Conservation (phyloP, 2,113 vertebrate genomes). For the Globicephala melas region DNA sequence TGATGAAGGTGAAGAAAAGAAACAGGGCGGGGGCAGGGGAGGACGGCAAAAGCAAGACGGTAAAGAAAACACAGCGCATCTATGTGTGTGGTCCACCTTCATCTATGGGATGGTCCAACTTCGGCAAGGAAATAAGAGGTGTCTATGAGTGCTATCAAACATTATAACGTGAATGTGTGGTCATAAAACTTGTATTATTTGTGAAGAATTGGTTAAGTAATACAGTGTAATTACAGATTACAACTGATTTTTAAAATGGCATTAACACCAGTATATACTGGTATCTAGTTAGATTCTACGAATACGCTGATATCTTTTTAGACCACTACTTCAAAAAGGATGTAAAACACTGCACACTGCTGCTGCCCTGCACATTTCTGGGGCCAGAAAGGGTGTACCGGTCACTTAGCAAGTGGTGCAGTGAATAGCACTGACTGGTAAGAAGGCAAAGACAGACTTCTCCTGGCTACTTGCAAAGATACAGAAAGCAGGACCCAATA, state of each 20-base stretch:
- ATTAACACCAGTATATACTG: not conserved
- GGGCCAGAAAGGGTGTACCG: not conserved
- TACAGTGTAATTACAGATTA: not conserved
- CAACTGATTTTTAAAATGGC: not conserved
- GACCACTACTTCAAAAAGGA: not conserved
- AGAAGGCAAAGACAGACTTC: not conserved
- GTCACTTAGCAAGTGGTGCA: not conserved
- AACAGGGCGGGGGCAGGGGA: fast-evolving
- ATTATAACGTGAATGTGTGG: not conserved
- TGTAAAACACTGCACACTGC: not conserved
- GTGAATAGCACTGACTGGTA: not conserved
- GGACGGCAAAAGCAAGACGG: not conserved
- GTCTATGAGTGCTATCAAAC: not conserved
- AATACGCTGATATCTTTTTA: not conserved
- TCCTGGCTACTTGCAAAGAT: not conserved
- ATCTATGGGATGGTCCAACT: too few species aligned
- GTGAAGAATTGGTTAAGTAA: not conserved
- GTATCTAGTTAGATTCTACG: not conserved
- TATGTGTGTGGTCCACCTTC: not conserved
- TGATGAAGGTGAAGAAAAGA: not conserved
- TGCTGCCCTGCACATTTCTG: not conserved
- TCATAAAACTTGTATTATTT: not conserved
- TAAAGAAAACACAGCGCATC: not conserved
- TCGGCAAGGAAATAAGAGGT: not conserved
- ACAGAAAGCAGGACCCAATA: not conserved